These are phyloP conservation scores for Leucopternis melanops DNA, from an alignment of 2,113 vertebrate genomes.

Conservation along the genomic window DNA sequence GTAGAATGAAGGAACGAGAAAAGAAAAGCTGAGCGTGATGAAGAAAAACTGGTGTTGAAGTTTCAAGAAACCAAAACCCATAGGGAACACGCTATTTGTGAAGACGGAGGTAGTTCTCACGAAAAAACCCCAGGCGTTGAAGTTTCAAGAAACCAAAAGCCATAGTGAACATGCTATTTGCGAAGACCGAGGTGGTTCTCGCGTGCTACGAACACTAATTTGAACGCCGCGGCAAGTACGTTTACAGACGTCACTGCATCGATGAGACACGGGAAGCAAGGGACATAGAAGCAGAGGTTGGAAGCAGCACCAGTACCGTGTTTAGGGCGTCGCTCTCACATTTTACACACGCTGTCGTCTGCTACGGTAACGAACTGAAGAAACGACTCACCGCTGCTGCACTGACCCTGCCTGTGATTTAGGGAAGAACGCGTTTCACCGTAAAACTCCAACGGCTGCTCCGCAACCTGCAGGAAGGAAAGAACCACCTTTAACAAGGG, in stretches of 20 bases:
- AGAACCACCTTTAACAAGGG: background rate
- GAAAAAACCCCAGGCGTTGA: fast-evolving
- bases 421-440: background rate
- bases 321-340: background rate
- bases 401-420: background rate
- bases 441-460: background rate
- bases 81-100: fast-evolving
- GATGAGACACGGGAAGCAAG: fast-evolving
- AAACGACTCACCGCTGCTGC: background rate
- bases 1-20: background rate
- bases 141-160: background rate
- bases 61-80: background rate
- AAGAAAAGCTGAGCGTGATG: background rate
- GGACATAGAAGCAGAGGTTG: fast-evolving
- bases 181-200: background rate
- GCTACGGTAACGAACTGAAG: background rate
- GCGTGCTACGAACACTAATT: fast-evolving
- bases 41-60: fast-evolving
- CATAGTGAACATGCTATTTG: fast-evolving
- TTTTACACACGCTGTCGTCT: fast-evolving
- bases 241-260: fast-evolving
- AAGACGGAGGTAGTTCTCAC: fast-evolving
- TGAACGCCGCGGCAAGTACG: fast-evolving
- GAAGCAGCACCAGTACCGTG: fast-evolving
- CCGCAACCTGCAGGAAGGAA: background rate